phyloP scores from a whole-genome alignment of 2,797 vertebrate species.

The Poecilia gillii region DNA sequence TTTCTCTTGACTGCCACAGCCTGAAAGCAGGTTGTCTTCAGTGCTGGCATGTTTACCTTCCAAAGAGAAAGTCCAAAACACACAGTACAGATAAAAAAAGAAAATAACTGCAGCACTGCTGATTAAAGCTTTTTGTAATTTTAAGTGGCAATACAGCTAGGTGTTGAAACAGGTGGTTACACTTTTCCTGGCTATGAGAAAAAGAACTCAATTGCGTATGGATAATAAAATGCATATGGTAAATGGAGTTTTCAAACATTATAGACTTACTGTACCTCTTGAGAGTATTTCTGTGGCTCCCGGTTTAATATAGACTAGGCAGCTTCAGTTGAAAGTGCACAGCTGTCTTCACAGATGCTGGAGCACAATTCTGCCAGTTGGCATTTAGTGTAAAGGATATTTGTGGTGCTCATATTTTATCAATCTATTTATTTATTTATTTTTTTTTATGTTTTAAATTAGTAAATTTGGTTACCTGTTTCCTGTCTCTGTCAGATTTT shows the following conservation, averaged over 20 bases:
- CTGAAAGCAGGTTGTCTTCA: neutral
- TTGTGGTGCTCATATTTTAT: neutral
- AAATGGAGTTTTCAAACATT: neutral
- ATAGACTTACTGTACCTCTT: neutral
- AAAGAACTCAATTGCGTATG: neutral
- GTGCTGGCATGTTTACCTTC: neutral
- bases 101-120: neutral
- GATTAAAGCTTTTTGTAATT: neutral
- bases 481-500: neutral
- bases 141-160: neutral
- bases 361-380: neutral
- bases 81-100: neutral
- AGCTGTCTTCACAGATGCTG: neutral
- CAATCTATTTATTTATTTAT: too few species aligned
- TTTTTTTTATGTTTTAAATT: neutral
- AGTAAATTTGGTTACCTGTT: neutral
- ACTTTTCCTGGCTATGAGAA: neutral
- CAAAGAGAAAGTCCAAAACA: neutral
- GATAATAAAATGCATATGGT: slow-evolving; percentile 2
- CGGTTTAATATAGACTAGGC: neutral
- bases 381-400: neutral
- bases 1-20: neutral
- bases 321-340: neutral
- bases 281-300: neutral
- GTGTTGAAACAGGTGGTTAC: neutral